These are phyloP conservation scores for Trogon melanurus DNA, from an alignment of 2,113 vertebrate genomes.

Conservation along the genomic window DNA sequence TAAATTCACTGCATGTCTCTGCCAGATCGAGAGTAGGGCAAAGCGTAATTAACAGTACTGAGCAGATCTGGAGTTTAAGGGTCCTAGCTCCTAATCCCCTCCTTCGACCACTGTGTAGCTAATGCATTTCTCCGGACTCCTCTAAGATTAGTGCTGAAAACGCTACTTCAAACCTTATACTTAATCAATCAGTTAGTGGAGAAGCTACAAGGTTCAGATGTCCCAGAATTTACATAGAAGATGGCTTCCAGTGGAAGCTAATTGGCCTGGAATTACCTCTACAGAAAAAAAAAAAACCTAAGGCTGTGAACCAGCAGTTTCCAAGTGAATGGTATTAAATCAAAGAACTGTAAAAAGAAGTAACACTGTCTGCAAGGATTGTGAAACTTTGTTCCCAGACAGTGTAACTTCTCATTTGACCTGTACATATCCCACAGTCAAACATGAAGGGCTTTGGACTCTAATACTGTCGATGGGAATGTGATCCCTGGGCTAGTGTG, in stretches of 20 bases:
- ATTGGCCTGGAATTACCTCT: neutral
- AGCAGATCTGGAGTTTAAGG: neutral
- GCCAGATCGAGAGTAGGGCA: neutral
- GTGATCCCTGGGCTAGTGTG: conserved; percentile 38
- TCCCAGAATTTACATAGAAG: neutral
- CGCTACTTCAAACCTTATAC: neutral
- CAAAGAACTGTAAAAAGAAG: neutral
- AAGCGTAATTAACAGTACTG: neutral
- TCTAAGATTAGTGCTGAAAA: neutral
- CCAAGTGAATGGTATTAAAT: neutral
- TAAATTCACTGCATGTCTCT: neutral
- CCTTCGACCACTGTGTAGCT: neutral
- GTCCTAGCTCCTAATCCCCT: neutral
- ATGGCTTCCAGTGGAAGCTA: neutral
- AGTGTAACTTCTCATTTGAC: conserved; percentile 38
- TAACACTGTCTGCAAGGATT: neutral
- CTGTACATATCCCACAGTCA: conserved; percentile 14
- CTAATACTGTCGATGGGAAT: conserved; percentile 53
- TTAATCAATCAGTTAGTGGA: neutral
- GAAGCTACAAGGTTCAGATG: neutral
- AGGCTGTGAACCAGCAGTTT: neutral
- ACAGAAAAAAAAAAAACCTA: neutral
- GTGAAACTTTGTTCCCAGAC: conserved; percentile 26
- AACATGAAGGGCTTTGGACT: conserved; percentile 49
- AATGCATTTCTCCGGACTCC: neutral